Conservation (phyloP, 2,797 vertebrate genomes). For the Mormyrus hasselquistii region DNA sequence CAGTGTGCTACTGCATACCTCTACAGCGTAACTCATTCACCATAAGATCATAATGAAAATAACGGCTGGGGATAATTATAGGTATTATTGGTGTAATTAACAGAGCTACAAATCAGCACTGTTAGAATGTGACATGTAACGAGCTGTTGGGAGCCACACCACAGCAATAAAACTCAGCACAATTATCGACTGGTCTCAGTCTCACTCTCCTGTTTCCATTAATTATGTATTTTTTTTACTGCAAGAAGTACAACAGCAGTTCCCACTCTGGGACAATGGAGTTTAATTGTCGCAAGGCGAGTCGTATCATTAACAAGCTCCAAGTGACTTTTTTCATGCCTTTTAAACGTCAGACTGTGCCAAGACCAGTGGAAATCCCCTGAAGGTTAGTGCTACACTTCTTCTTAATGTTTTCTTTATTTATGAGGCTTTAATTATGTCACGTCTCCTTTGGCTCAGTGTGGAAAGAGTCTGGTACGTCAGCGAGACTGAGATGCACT, state of each 20-base stretch:
- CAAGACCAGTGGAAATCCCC: neutral
- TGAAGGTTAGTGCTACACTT: neutral
- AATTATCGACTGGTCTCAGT: neutral
- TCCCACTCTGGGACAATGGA: neutral
- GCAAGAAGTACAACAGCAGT: neutral
- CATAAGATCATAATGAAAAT: neutral
- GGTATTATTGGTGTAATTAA: neutral
- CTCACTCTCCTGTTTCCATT: neutral
- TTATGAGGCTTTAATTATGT: neutral
- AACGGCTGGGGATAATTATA: neutral
- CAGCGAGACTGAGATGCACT: neutral
- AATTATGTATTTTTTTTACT: neutral
- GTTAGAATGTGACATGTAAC: neutral
- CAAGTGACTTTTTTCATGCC: neutral
- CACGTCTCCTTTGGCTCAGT: neutral
- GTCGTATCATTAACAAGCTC: neutral
- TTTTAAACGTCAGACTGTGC: neutral
- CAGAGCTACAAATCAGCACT: constrained; percentile 2
- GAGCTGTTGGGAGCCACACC: neutral
- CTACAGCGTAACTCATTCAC: neutral
- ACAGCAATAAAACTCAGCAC: neutral
- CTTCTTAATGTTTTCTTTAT: neutral
- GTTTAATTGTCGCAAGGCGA: neutral
- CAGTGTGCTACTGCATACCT: neutral
- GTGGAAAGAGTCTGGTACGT: neutral